Percentiles rank a stretch among this genome's conserved stretches.
These are phyloP conservation scores for Acronicta psi DNA, from an alignment of 2,888 invertebrate species.

Conservation along the genomic window DNA sequence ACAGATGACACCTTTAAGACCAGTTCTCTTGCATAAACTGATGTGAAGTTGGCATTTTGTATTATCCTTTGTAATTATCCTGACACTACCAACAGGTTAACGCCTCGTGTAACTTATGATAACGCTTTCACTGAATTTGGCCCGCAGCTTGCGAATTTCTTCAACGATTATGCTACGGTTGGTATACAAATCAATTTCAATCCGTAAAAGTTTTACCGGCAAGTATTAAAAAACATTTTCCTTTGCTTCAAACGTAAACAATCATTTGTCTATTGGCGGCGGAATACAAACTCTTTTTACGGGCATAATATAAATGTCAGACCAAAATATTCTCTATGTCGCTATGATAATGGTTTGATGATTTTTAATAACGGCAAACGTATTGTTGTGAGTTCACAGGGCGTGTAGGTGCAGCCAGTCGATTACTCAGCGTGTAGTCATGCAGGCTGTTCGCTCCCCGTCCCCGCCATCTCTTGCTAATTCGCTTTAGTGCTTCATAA, in stretches of 20 bases:
- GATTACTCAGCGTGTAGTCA: constrained; percentile 83
- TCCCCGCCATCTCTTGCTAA: constrained; percentile 71
- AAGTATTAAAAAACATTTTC: constrained; percentile 46
- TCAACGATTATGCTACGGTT: constrained; percentile 27
- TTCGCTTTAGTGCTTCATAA: constrained; percentile 64
- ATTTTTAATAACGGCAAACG: constrained; percentile 32
- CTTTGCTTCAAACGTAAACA: constrained; percentile 44
- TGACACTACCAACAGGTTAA: constrained; percentile 41
- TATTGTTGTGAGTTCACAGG: constrained; percentile 62
- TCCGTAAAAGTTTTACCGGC: constrained; percentile 25
- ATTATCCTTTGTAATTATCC: constrained; percentile 38
- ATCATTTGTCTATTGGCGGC: constrained; percentile 38
- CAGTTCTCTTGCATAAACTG: constrained; percentile 37
- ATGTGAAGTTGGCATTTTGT: constrained; percentile 42
- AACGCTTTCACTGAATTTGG: constrained; percentile 68
- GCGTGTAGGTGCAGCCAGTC: constrained; percentile 78
- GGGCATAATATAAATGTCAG: constrained; percentile 7
- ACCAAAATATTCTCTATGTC: constrained; percentile 32
- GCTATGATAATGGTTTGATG: constrained; percentile 26
- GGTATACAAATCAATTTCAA: constrained; percentile 10
- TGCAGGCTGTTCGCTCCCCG: constrained; percentile 72
- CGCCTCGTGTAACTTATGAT: constrained; percentile 47
- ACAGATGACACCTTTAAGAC: constrained; percentile 37
- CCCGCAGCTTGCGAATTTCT: constrained; percentile 62
- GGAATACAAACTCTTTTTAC: constrained; percentile 38